phyloP scores from a whole-genome alignment of 2,888 invertebrate species.

The Hydriomena furcata region DNA sequence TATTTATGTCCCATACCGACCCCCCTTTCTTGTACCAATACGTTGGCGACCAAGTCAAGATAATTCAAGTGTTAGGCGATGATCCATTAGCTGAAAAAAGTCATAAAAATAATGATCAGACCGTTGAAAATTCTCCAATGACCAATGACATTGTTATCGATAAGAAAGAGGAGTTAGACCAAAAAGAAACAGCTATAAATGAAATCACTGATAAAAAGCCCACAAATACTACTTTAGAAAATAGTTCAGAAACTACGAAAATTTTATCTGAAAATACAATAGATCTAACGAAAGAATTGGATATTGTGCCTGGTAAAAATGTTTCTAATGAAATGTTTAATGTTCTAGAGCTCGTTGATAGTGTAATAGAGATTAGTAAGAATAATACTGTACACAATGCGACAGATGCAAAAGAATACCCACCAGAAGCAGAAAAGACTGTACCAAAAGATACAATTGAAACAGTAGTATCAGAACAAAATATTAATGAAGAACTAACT shows the following conservation, averaged over 20 bases:
- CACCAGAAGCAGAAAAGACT: neutral
- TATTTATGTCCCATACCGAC: constrained; percentile 70
- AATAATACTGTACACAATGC: neutral
- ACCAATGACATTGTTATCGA: constrained; percentile 7
- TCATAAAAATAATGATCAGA: constrained; percentile 49
- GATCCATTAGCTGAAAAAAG: constrained; percentile 59
- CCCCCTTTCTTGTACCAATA: constrained; percentile 77
- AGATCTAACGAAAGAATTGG: constrained; percentile 22
- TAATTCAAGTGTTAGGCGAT: constrained; percentile 71
- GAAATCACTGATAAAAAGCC: constrained; percentile 34
- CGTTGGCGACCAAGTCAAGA: constrained; percentile 72
- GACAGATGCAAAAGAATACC: neutral
- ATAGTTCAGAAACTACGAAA: constrained; percentile 36
- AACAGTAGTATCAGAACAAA: neutral
- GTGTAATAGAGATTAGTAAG: constrained; percentile 5
- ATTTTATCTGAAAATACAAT: constrained; percentile 22
- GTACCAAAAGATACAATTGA: constrained; percentile 3
- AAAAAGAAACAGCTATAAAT: constrained; percentile 45
- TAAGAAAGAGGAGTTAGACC: constrained; percentile 53
- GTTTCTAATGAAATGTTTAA: constrained; percentile 18
- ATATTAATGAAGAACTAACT: neutral
- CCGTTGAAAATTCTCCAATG: neutral
- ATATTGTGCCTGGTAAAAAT: constrained; percentile 15
- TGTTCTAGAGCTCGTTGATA: constrained; percentile 12
- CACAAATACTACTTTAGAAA: constrained; percentile 32